Percentiles rank a stretch among this genome's conserved stretches.
Conservation (phyloP, 2,888 invertebrate genomes). For the Unio delphinus region DNA sequence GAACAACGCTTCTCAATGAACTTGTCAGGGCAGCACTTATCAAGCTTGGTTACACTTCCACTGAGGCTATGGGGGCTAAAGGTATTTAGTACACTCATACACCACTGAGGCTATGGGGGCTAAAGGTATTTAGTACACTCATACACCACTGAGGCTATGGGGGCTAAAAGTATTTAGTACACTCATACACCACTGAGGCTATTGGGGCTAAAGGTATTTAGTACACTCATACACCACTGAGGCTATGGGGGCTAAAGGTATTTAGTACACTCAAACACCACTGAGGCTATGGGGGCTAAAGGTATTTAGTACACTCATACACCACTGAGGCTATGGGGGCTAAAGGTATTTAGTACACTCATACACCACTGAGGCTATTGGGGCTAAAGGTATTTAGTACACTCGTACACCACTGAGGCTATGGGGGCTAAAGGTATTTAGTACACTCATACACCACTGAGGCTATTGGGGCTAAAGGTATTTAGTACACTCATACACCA, state of each 20-base stretch:
- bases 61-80: slow-evolving; percentile 72
- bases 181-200: neutral
- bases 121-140: neutral
- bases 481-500: too few relatives aligned
- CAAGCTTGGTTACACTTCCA: slow-evolving; percentile 86
- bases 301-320: slow-evolving; percentile 60
- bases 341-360: too few relatives aligned
- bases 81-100: slow-evolving; percentile 62
- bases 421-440: too few relatives aligned
- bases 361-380: too few relatives aligned
- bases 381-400: too few relatives aligned
- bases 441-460: too few relatives aligned
- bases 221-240: slow-evolving; percentile 31
- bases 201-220: neutral
- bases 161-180: slow-evolving; percentile 72
- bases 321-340: too few relatives aligned
- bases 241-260: too few relatives aligned
- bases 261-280: too few relatives aligned
- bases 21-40: slow-evolving; percentile 92
- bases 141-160: slow-evolving; percentile 65
- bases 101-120: neutral
- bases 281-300: slow-evolving; percentile 72
- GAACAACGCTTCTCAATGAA: slow-evolving; percentile 89
- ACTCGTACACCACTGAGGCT: too few relatives aligned
- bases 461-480: too few relatives aligned